These are phyloP conservation scores for Porites lobata DNA, from an alignment of 92 coral and sea anemone species.

Conservation along the genomic window DNA sequence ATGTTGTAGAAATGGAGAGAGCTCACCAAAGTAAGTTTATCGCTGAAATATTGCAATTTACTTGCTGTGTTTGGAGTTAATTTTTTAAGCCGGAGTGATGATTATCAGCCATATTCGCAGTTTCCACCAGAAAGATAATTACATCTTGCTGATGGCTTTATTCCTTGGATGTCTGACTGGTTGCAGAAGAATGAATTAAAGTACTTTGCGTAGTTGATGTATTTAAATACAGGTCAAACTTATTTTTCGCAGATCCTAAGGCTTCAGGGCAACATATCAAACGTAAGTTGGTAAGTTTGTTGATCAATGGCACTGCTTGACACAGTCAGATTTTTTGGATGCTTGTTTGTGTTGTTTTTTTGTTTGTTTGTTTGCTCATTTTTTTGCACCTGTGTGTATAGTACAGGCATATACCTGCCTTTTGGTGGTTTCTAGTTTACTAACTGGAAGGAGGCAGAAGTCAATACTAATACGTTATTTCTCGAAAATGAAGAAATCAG, in stretches of 20 bases:
- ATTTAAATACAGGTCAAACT: no score
- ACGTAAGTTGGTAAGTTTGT: slow-evolving; percentile 19
- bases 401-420: no score
- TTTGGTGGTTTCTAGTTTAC: no score
- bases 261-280: not conserved
- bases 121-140: slow-evolving; percentile 84
- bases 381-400: no score
- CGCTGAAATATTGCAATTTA: not conserved
- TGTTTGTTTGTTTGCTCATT: no score
- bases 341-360: not conserved
- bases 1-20: not conserved
- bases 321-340: not conserved
- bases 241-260: not conserved
- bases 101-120: slow-evolving; percentile 82
- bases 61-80: no score
- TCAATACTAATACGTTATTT: no score
- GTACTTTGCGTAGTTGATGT: not conserved
- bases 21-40: not conserved
- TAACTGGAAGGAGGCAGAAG: no score
- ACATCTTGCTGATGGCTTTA: slow-evolving; percentile 79
- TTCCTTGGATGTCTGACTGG: slow-evolving; percentile 97
- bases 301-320: not conserved
- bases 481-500: no score
- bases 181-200: not conserved
- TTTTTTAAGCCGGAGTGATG: slow-evolving; percentile 23